These are phyloP conservation scores for Latrodectus geometricus DNA, from an alignment of 1,140 invertebrate species.

Conservation along the genomic window DNA sequence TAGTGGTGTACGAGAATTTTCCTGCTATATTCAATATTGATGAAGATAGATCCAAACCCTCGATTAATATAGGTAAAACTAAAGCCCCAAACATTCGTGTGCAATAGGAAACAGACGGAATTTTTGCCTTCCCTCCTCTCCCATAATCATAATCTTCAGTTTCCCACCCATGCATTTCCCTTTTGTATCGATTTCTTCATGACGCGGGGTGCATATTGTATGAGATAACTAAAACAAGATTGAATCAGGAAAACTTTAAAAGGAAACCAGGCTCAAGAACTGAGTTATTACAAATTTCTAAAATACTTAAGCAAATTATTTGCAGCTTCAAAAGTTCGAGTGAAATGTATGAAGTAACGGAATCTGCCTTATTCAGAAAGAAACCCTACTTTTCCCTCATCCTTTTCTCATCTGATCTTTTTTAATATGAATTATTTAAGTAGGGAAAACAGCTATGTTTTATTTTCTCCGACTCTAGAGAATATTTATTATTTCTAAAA, in stretches of 20 bases:
- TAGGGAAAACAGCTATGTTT: no score
- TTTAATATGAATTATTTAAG: no score
- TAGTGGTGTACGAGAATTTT: not conserved
- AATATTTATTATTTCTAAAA: no score
- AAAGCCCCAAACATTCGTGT: not conserved
- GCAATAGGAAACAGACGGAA: not conserved
- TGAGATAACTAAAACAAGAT: conserved; percentile 6
- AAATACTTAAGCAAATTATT: not conserved
- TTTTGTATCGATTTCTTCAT: conserved; percentile 23
- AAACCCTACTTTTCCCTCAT: no score
- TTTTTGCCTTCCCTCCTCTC: not conserved
- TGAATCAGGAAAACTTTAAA: conserved; percentile 10
- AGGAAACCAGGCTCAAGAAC: not conserved
- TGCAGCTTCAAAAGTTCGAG: no score
- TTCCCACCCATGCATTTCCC: conserved; percentile 3
- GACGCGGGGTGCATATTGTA: conserved; percentile 11
- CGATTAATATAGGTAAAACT: conserved; percentile 13
- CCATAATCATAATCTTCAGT: conserved; percentile 4
- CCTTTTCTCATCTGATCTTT: no score
- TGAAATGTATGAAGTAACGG: no score
- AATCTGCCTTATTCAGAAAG: no score
- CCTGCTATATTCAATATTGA: conserved; percentile 13
- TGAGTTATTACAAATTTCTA: not conserved
- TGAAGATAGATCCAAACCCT: conserved; percentile 11
- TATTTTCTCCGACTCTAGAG: no score